These are phyloP conservation scores for Cydia fagiglandana DNA, from an alignment of 1,140 invertebrate genomes.

Conservation along the genomic window DNA sequence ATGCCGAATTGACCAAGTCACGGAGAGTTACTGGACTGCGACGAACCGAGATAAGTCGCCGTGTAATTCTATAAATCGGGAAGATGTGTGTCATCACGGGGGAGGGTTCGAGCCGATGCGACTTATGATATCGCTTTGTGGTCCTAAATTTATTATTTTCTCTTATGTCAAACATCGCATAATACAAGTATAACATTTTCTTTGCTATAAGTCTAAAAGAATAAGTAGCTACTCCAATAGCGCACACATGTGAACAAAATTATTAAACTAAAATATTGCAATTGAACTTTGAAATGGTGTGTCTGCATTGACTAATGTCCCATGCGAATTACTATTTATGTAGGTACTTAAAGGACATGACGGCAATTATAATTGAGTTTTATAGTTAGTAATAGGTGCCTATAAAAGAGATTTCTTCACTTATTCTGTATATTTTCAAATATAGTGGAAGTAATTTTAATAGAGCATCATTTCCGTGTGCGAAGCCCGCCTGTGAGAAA, in stretches of 20 bases:
- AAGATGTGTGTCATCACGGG: conserved; percentile 50
- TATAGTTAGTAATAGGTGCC: too few relatives aligned
- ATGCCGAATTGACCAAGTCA: conserved; percentile 46
- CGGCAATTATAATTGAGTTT: too few relatives aligned
- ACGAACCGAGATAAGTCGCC: conserved; percentile 52
- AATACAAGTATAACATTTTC: too few relatives aligned
- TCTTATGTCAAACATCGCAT: background rate
- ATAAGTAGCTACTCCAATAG: too few relatives aligned
- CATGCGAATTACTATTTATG: too few relatives aligned
- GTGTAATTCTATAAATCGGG: conserved; percentile 58
- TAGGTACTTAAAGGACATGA: too few relatives aligned
- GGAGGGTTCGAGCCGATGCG: background rate
- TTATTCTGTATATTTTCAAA: background rate
- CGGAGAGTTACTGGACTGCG: conserved; percentile 46
- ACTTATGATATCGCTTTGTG: background rate
- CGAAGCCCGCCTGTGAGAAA: conserved; percentile 48
- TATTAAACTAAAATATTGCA: too few relatives aligned
- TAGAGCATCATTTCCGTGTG: conserved; percentile 50
- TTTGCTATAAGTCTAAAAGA: too few relatives aligned
- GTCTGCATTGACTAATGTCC: too few relatives aligned
- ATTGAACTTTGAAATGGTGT: too few relatives aligned
- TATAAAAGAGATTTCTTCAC: background rate
- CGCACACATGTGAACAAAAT: too few relatives aligned
- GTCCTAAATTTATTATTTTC: background rate
- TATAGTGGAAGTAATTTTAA: conserved; percentile 35